Evolutionary conservation across 2,888 invertebrate genomes (phyloP), one percentile per base, ranked within the genome.

Genomic region (Idaea aversata): DNA sequence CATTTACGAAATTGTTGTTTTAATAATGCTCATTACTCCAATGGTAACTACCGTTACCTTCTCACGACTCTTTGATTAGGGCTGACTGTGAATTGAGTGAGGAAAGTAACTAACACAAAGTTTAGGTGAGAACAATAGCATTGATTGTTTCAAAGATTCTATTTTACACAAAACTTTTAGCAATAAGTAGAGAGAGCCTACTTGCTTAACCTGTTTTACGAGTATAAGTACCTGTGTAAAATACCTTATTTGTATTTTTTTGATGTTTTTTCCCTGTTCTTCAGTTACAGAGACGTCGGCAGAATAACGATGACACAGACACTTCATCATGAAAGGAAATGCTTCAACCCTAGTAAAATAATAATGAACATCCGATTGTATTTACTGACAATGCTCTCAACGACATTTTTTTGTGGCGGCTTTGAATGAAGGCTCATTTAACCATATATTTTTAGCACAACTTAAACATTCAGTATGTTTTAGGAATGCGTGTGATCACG

Each of bases 1-100:
- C 79, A 80, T 82, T 83, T 75, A 76, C 77, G 76, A 78, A 76
- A 78, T 76, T 75, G 72, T 72, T 77, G 67, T 66, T 70, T 66
- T 66, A 64, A 34, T 63, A 66, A 64, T 68, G 68, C 69, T 64
- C 67, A 64, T 67, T 67, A 68, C 70, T 67, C 58, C 15, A 59
- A 5, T 59, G 15, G 15, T 70, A 67, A 65, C 65, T 63, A 63
- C 65, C 36, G 59, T 34, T 38, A 38, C 64, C 59, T 15, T 63
- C 63, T 47, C 47, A 59, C 63, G 58, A 36, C 60, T 65, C 62
- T 65, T 68, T 65, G 65, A 38, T 58, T 65, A 72, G 72, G 72
- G 70, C 34, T 73, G 70, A 10, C 38, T 15, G 4, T 15, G 6
- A 16, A 59, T 16, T 16, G 58, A 16, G 16, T 15, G 15, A 15